Percentiles rank a stretch among this genome's conserved stretches.
Evolutionary conservation across 2,113 vertebrate species (phyloP).

Genomic region (Etheostoma spectabile): DNA sequence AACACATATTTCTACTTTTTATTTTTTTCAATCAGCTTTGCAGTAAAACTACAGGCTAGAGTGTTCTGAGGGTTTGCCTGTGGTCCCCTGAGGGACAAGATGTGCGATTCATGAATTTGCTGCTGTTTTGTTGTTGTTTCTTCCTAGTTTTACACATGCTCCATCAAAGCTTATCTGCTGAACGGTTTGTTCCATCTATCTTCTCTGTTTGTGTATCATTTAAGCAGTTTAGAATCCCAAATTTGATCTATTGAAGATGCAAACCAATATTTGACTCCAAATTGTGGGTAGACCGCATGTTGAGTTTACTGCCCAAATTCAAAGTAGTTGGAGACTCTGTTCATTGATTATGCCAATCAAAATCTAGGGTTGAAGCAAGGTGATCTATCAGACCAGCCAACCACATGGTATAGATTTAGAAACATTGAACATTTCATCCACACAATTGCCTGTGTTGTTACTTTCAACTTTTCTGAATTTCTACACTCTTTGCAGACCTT

Average conservation of each 20-base stretch:
- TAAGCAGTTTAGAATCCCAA: not conserved
- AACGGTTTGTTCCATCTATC: conserved; percentile 10
- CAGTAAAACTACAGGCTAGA: conserved; percentile 50
- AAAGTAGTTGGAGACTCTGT: conserved; percentile 3
- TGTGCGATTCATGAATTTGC: conserved; percentile 46
- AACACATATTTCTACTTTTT: conserved; percentile 64
- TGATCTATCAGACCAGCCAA: not conserved
- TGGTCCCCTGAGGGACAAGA: conserved; percentile 45
- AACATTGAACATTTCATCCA: not conserved
- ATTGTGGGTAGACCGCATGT: not conserved
- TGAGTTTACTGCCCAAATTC: not conserved
- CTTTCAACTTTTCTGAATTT: not conserved
- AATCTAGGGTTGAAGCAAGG: not conserved
- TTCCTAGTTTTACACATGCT: conserved; percentile 34
- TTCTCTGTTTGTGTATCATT: conserved; percentile 2
- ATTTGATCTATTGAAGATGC: not conserved
- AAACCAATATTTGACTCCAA: not conserved
- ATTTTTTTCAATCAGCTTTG: conserved; percentile 60
- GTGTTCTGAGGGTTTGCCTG: conserved; percentile 38
- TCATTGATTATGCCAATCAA: conserved; percentile 19
- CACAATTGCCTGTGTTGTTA: not conserved
- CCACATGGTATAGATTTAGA: conserved; percentile 11
- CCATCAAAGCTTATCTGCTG: conserved; percentile 32
- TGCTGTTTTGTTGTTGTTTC: conserved; percentile 2
- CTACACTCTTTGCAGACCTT: conserved; percentile 85